Percentiles rank a stretch among this genome's conserved stretches.
phyloP scores from a whole-genome alignment of 2,797 vertebrate species.

The Schizopygopsis pylzovi region DNA sequence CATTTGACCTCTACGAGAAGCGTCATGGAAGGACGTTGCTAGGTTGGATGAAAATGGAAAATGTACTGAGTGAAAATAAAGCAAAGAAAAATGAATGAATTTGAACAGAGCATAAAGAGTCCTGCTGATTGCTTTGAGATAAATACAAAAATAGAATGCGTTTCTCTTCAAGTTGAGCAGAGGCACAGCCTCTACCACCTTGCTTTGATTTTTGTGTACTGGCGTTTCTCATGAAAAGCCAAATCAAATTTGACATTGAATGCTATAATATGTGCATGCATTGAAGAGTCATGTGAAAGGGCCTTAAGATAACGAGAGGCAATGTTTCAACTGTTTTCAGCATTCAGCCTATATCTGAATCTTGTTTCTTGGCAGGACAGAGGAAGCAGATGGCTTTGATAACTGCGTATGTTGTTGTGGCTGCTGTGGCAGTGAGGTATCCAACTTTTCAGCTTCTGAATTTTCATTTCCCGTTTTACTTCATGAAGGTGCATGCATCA shows the following conservation, averaged over 20 bases:
- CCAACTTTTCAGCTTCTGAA: conserved; percentile 36
- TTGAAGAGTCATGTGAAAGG: conserved; percentile 12
- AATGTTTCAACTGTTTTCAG: neutral
- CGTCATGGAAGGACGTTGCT: neutral
- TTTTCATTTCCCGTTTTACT: conserved; percentile 54
- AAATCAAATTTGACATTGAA: neutral
- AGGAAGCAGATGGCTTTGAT: conserved; percentile 2
- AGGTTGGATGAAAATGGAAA: neutral
- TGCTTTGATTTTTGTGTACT: conserved; percentile 11
- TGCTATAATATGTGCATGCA: neutral
- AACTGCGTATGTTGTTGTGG: conserved; percentile 28
- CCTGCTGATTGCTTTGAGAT: neutral
- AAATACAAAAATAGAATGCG: neutral
- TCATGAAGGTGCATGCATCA: conserved; percentile 37
- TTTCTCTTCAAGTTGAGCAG: neutral
- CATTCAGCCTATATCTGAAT: neutral
- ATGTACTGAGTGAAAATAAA: neutral
- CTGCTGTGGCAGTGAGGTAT: conserved; percentile 11
- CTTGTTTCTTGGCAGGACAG: neutral
- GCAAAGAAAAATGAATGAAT: neutral
- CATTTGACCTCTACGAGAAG: too few species aligned
- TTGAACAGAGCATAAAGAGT: neutral
- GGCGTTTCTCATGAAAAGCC: neutral
- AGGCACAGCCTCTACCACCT: neutral
- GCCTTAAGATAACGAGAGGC: neutral